Evolutionary conservation across 2,113 vertebrate species (phyloP).

Genomic region (Paratilapia polleni): DNA sequence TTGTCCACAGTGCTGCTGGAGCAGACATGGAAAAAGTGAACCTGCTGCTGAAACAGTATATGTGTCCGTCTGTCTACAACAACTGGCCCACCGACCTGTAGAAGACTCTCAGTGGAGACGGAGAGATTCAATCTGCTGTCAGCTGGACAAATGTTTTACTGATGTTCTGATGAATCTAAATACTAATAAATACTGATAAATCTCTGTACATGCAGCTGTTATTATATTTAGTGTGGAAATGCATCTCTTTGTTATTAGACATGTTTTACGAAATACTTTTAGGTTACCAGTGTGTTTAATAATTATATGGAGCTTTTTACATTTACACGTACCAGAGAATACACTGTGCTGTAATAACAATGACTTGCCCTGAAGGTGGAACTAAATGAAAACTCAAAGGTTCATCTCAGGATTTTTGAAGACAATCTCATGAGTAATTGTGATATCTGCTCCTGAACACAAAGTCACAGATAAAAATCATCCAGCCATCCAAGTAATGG

Average conservation of each 20-base stretch:
- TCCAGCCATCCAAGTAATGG: neutral
- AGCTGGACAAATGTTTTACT: neutral
- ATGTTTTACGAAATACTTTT: slow-evolving; percentile 14
- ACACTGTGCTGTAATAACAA: neutral
- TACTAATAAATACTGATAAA: too few relatives aligned
- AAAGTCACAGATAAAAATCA: neutral
- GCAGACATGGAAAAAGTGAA: slow-evolving; percentile 75
- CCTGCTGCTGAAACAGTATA: slow-evolving; percentile 77
- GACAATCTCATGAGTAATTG: neutral
- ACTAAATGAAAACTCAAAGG: neutral
- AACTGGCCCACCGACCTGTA: slow-evolving; percentile 67
- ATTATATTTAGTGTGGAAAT: slow-evolving; percentile 32
- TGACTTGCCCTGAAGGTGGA: neutral
- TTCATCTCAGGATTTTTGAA: neutral
- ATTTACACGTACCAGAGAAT: neutral
- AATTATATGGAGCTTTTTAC: neutral
- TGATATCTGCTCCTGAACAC: neutral
- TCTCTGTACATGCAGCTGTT: slow-evolving; percentile 7
- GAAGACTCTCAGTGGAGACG: neutral
- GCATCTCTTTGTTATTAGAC: slow-evolving; percentile 50
- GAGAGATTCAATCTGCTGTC: neutral
- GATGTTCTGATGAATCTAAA: slow-evolving; percentile 15
- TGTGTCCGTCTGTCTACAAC: slow-evolving; percentile 74
- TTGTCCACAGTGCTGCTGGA: slow-evolving; percentile 56
- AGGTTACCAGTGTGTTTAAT: neutral